Conservation (phyloP, 1,140 invertebrate species). For the Ptiloglossa arizonensis region DNA sequence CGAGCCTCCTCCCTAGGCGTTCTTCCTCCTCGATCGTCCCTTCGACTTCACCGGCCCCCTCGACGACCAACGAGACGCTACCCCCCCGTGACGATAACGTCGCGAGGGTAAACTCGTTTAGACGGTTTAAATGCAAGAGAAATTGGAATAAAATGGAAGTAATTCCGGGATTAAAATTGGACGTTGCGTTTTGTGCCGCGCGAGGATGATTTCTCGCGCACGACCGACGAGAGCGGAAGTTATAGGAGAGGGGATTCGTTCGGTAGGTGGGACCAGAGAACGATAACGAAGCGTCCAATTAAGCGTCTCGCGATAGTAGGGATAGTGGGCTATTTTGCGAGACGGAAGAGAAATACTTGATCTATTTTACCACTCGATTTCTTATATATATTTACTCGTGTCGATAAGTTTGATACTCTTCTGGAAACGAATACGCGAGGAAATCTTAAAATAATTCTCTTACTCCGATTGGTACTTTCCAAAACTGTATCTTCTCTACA, state of each 20-base stretch:
- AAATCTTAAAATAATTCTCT: no score
- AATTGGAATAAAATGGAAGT: constrained; percentile 78
- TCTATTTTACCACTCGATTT: no score
- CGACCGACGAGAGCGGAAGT: neutral
- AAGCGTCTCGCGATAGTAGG: no score
- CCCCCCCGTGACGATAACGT: constrained; percentile 76
- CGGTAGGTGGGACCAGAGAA: neutral
- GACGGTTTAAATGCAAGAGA: constrained; percentile 75
- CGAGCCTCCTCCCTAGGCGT: constrained; percentile 37
- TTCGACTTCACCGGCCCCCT: constrained; percentile 16
- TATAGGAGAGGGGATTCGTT: neutral
- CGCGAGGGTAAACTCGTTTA: constrained; percentile 78
- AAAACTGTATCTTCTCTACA: no score
- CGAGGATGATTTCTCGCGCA: constrained; percentile 12
- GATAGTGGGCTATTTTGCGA: no score
- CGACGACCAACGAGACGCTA: no score
- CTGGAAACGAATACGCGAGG: no score
- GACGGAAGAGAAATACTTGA: no score
- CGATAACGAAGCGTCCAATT: no score
- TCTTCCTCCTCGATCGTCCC: constrained; percentile 9
- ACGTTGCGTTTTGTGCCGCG: constrained; percentile 55
- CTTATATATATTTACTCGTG: no score
- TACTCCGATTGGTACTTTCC: no score
- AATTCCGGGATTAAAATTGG: constrained; percentile 75
- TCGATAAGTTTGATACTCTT: no score